Base-by-base conservation (phyloP, 2,888 invertebrate species). In the Chironomus tentans region DNA sequence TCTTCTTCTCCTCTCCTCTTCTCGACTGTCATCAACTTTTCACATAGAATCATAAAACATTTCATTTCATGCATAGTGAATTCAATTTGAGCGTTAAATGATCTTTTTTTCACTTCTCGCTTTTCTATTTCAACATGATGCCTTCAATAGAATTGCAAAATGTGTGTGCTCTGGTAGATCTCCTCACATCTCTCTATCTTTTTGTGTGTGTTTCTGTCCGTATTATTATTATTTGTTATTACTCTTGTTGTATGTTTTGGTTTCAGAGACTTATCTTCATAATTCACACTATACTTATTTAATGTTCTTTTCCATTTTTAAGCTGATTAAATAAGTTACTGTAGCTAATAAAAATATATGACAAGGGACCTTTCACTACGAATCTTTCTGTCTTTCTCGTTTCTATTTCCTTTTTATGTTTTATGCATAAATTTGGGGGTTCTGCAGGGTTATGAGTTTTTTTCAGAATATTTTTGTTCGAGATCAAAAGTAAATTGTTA, bases 21-120 rank as follows among this genome's bases (percentile, higher is more conserved):
- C 62, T 68, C 68, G 28, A 48, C 48, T 75, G 74, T 75, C 74
- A 75, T 75, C 74, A 75, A 75, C 68, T 68, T 75, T 68, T 68
- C 74, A 68, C 47, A 22, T 15, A 12, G 62, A 15, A 68, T 68
- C 47, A 62, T 56, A 50, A 46, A 46, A 46, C 73, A 22, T 62
- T 62, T 47, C 65, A 68, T 75, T 75, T 75, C 74, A 75, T 75
- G 74, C 74, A 75, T 75, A 75, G 74, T 65, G 74, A 68, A 75
- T 68, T 75, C 48, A 75, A 68, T 75, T 75, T 68, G 68, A 68
- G 74, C 74, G 74, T 73, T 73, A 73, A 73, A 73, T 73, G 72
- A 73, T 73, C 70, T 70, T 46, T 65, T 65, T 13, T 24, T 65
- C 24, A 56, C 56, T 56, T 38, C 28, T 28, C 28, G 28, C 28